Conservation (phyloP, 2,888 invertebrate species). For the Hecatera dysodea region DNA sequence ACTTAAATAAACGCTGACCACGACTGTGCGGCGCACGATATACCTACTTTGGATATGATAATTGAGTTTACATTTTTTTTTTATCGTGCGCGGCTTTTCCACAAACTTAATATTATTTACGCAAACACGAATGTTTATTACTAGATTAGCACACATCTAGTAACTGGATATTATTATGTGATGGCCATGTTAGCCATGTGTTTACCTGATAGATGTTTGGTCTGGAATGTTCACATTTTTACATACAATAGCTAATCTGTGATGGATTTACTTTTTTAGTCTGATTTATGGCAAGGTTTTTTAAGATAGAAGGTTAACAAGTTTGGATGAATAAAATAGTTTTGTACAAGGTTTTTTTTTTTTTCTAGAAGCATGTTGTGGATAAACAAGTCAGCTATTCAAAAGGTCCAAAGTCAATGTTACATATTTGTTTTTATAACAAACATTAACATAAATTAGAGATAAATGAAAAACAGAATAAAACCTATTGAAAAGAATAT, state of each 20-base stretch:
- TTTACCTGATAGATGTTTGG: constrained; percentile 24
- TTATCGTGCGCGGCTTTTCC: not conserved
- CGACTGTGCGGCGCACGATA: constrained; percentile 9
- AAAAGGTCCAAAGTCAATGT: not conserved
- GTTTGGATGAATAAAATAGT: not conserved
- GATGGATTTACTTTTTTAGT: constrained; percentile 2
- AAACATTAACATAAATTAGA: not conserved
- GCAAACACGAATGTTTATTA: constrained; percentile 29
- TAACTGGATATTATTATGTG: constrained; percentile 35
- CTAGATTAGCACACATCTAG: constrained; percentile 31
- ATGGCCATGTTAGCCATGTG: constrained; percentile 35
- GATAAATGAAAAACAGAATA: not conserved
- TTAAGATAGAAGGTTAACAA: not conserved
- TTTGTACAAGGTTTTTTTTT: not conserved
- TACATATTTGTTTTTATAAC: not conserved
- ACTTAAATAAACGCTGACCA: constrained; percentile 42
- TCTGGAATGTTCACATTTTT: constrained; percentile 18
- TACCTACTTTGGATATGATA: constrained; percentile 11
- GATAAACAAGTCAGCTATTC: not conserved
- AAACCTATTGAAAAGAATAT: not conserved
- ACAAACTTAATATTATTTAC: constrained; percentile 9
- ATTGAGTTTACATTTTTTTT: constrained; percentile 20
- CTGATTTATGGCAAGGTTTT: constrained; percentile 5
- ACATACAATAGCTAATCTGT: constrained; percentile 27
- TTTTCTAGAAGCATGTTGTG: not conserved